Conservation (phyloP, 2,113 vertebrate species). For the Accipiter cooperii region DNA sequence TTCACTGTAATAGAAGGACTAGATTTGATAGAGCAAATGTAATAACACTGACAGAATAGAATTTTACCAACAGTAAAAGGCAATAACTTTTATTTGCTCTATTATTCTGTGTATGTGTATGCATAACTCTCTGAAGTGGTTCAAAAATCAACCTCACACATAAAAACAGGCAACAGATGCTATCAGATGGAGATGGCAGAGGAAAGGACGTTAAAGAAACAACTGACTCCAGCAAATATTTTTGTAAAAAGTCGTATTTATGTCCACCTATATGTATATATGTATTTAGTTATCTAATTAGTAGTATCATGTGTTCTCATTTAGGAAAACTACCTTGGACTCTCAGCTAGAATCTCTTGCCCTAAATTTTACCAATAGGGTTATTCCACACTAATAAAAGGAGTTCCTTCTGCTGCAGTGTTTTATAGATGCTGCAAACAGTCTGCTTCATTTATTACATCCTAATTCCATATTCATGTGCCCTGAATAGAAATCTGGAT, state of each 20-base stretch:
- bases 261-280: background rate
- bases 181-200: background rate
- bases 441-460: background rate
- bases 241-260: background rate
- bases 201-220: background rate
- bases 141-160: background rate
- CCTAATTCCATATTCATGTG: background rate
- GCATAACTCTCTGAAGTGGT: background rate
- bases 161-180: constrained; percentile 14
- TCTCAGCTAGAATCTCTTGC: background rate
- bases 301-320: background rate
- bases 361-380: background rate
- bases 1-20: background rate
- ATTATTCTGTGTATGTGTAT: background rate
- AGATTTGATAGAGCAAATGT: background rate
- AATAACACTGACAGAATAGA: background rate
- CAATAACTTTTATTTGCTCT: background rate
- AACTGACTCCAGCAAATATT: background rate
- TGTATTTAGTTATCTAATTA: background rate
- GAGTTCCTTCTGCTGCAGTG: background rate
- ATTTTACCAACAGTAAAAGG: background rate
- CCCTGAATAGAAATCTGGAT: background rate
- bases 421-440: background rate
- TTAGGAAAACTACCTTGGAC: background rate
- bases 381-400: background rate